These are phyloP conservation scores for Ia io DNA, from an alignment of 2,113 vertebrate species.

Conservation along the genomic window DNA sequence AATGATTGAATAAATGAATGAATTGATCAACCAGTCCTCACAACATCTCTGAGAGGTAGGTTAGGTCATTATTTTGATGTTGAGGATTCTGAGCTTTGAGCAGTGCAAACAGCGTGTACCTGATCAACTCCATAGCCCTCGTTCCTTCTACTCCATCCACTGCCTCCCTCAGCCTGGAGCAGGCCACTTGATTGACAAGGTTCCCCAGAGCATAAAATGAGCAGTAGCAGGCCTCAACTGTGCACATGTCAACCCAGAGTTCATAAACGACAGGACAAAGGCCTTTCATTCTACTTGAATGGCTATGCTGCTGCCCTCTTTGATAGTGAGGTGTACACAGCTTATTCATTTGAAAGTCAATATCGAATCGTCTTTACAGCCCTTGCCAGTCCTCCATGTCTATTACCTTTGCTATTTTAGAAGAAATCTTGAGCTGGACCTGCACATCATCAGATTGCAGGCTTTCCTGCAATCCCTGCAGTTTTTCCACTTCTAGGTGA, in stretches of 20 bases:
- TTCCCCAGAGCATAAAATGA: background rate
- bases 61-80: background rate
- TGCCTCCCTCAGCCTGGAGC: background rate
- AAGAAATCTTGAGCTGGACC: constrained; percentile 65
- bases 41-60: background rate
- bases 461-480: constrained; percentile 55
- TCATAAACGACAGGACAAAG: background rate
- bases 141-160: background rate
- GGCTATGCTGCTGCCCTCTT: background rate
- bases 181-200: background rate
- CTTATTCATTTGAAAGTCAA: background rate
- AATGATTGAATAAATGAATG: background rate
- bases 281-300: background rate
- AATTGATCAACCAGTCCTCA: background rate
- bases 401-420: constrained; percentile 75
- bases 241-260: background rate
- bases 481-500: constrained; percentile 45
- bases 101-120: background rate
- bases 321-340: too few species aligned
- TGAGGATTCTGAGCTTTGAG: background rate
- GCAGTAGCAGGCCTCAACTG: background rate
- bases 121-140: background rate
- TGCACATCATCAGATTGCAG: constrained; percentile 40
- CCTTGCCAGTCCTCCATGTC: background rate
- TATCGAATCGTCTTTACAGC: background rate